Conservation (phyloP, 2,888 invertebrate species). For the Synergus umbraculus region DNA sequence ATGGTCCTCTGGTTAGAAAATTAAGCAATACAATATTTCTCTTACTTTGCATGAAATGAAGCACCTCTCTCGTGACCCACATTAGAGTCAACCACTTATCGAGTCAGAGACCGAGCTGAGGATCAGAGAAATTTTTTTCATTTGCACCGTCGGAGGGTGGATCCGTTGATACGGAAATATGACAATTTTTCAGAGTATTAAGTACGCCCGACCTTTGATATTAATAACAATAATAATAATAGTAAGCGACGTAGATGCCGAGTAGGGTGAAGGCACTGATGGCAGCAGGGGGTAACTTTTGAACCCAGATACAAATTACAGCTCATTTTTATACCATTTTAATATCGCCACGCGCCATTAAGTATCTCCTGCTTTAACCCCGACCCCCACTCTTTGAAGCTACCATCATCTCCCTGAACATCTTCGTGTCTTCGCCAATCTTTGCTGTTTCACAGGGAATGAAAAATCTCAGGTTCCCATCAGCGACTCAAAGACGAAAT, state of each 20-base stretch:
- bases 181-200: slow-evolving; percentile 73
- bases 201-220: slow-evolving; percentile 72
- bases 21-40: background rate
- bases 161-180: slow-evolving; percentile 68
- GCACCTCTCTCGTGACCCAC: background rate
- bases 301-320: slow-evolving; percentile 76
- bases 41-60: background rate
- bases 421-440: slow-evolving; percentile 33
- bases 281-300: slow-evolving; percentile 66
- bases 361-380: slow-evolving; percentile 69
- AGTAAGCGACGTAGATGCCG: slow-evolving; percentile 58
- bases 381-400: slow-evolving; percentile 50
- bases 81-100: background rate
- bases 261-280: slow-evolving; percentile 44
- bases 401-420: slow-evolving; percentile 42
- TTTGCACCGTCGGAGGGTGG: slow-evolving; percentile 44
- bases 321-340: slow-evolving; percentile 78
- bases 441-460: slow-evolving; percentile 58
- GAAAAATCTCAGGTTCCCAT: slow-evolving; percentile 67
- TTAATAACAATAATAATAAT: slow-evolving; percentile 72
- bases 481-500: slow-evolving; percentile 51
- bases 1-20: background rate
- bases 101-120: background rate
- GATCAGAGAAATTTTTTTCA: slow-evolving; percentile 14
- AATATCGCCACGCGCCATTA: slow-evolving; percentile 77